These are phyloP conservation scores for Cordilura impudica DNA, from an alignment of 2,888 invertebrate genomes.

Conservation along the genomic window DNA sequence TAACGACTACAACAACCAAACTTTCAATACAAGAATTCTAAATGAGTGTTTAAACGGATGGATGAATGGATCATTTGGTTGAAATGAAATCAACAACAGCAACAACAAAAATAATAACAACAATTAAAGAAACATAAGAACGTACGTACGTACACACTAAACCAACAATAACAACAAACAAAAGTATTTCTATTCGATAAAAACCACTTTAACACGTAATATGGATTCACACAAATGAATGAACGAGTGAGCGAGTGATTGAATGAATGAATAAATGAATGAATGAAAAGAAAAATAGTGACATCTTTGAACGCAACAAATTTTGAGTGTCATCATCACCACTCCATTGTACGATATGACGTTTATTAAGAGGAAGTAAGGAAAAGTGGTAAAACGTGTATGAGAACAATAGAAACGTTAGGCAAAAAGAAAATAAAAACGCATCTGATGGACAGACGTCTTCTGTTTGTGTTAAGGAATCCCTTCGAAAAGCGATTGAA, in stretches of 20 bases:
- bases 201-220: constrained; percentile 60
- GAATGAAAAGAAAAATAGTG: not conserved
- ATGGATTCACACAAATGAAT: constrained; percentile 34
- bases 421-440: not conserved
- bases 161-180: constrained; percentile 57
- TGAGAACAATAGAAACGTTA: constrained; percentile 41
- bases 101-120: constrained; percentile 54
- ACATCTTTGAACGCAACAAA: constrained; percentile 35
- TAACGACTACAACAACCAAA: not conserved
- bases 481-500: not conserved
- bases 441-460: not conserved
- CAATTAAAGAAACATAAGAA: constrained; percentile 15
- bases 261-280: constrained; percentile 20
- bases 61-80: constrained; percentile 42
- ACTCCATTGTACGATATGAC: not conserved
- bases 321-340: constrained; percentile 31
- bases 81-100: constrained; percentile 62
- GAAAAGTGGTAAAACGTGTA: constrained; percentile 60
- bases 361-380: constrained; percentile 19
- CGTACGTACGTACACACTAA: not conserved
- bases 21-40: not conserved
- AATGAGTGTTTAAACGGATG: constrained; percentile 22
- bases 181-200: constrained; percentile 35
- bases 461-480: not conserved
- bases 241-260: constrained; percentile 43